Conservation (phyloP, 2,888 invertebrate species). For the Standfussiana lucernea region DNA sequence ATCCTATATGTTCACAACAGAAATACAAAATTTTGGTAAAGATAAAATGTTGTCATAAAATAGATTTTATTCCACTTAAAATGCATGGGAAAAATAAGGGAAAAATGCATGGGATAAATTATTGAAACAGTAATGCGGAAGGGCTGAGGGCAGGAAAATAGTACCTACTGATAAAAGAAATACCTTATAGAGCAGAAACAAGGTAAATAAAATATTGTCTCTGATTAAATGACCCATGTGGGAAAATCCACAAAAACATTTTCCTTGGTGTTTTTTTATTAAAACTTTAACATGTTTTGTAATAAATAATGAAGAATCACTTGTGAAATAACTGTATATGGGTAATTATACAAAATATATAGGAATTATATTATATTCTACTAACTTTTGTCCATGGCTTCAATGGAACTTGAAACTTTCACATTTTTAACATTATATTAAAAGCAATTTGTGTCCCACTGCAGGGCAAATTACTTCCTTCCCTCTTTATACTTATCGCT, state of each 20-base stretch:
- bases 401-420: too few relatives aligned
- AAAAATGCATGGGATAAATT: neutral
- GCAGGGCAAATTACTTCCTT: too few relatives aligned
- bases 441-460: too few relatives aligned
- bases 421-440: too few relatives aligned
- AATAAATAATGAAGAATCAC: neutral
- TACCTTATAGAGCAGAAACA: neutral
- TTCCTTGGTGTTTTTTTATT: neutral
- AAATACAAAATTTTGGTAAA: neutral
- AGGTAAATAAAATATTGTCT: too few relatives aligned
- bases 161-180: neutral
- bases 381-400: too few relatives aligned
- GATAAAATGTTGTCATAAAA: neutral
- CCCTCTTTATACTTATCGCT: too few relatives aligned
- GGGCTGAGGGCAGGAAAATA: neutral
- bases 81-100: neutral
- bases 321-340: neutral
- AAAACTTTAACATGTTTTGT: neutral
- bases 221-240: neutral
- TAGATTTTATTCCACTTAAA: neutral
- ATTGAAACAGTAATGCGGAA: neutral
- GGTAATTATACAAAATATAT: neutral
- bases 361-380: neutral
- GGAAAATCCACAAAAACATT: neutral
- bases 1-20: neutral